phyloP scores from a whole-genome alignment of 2,113 vertebrate species.

The Caranx melampygus region DNA sequence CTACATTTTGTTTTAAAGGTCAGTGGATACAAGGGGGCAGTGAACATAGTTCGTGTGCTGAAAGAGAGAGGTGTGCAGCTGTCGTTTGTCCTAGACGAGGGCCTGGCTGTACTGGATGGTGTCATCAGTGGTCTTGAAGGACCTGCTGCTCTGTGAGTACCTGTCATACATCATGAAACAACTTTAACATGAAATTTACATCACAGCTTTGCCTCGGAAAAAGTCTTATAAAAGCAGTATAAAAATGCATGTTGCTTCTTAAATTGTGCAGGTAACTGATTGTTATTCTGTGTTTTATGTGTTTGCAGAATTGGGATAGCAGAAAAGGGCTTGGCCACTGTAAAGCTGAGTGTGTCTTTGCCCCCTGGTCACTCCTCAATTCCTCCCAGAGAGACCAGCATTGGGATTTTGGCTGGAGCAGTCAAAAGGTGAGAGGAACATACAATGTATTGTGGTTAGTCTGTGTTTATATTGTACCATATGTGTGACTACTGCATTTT shows the following conservation, averaged over 20 bases:
- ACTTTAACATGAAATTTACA: not conserved
- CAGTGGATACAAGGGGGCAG: constrained; percentile 84
- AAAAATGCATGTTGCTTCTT: not conserved
- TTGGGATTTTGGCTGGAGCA: constrained; percentile 93
- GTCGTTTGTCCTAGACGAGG: constrained; percentile 91
- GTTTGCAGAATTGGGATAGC: constrained; percentile 85
- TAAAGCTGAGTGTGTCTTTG: constrained; percentile 88
- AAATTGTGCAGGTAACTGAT: not conserved
- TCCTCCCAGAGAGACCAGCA: constrained; percentile 89
- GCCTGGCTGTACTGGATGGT: constrained; percentile 84
- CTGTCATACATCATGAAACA: not conserved
- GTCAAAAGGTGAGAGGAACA: constrained; percentile 86
- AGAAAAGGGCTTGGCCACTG: constrained; percentile 89
- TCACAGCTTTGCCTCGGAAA: not conserved
- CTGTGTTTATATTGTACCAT: not conserved
- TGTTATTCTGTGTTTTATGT: not conserved
- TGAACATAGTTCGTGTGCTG: constrained; percentile 86
- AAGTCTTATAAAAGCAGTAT: not conserved
- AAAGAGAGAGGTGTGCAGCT: constrained; percentile 86
- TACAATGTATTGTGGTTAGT: not conserved
- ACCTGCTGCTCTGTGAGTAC: constrained; percentile 90
- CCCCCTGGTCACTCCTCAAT: constrained; percentile 90
- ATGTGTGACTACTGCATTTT: not conserved
- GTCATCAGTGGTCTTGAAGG: constrained; percentile 83
- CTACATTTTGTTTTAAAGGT: constrained; percentile 79